Conservation (phyloP, 64 coral and sea anemone species). For the Dendronephthya gigantea region DNA sequence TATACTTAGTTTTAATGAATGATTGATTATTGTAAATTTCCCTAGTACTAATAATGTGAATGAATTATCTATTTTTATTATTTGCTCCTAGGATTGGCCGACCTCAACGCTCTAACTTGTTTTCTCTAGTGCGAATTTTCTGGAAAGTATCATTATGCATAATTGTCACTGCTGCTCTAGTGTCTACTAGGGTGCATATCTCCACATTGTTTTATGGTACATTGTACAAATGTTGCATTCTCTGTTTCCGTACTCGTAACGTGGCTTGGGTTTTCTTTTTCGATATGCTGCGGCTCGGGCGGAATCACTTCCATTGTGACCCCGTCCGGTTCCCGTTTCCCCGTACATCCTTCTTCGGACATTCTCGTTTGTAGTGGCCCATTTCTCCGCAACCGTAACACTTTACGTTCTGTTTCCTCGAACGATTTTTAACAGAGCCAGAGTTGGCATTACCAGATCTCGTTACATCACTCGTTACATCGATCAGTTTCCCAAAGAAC, state of each 20-base stretch:
- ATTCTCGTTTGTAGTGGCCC: not conserved
- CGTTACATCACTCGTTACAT: not conserved
- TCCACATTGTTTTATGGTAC: not conserved
- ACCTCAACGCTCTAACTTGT: too few relatives aligned
- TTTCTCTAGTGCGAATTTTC: constrained; percentile 1
- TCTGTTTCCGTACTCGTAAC: not conserved
- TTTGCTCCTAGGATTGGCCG: too few relatives aligned
- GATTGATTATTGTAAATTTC: too few relatives aligned
- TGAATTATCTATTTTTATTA: too few relatives aligned
- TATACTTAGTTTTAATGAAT: too few relatives aligned
- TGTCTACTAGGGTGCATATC: not conserved
- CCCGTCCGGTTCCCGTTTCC: constrained; percentile 1
- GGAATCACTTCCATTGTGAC: not conserved
- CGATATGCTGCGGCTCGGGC: not conserved
- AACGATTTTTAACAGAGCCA: not conserved
- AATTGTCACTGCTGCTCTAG: constrained; percentile 25
- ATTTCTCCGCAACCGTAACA: not conserved
- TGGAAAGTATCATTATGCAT: constrained; percentile 25
- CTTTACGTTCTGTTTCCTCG: not conserved
- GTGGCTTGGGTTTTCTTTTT: not conserved
- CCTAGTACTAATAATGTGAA: too few relatives aligned
- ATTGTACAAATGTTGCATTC: constrained; percentile 1
- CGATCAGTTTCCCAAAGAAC: not conserved
- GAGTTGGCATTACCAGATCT: not conserved
- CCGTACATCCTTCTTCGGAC: not conserved